Evolutionary conservation across 2,888 invertebrate genomes (phyloP).

Genomic region (Diogma glabrata): DNA sequence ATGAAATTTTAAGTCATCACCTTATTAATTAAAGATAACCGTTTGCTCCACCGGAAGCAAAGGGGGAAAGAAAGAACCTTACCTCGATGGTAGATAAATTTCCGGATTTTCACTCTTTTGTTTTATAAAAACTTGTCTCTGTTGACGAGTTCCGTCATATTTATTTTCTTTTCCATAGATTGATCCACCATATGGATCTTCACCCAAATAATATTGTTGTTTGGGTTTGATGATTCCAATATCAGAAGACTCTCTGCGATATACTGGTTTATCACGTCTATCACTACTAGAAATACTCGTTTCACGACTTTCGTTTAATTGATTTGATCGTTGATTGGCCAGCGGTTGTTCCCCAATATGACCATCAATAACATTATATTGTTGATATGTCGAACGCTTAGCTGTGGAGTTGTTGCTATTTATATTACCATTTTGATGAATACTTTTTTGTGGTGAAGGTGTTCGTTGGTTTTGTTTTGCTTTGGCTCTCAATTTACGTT

Average conservation of each 20-base stretch:
- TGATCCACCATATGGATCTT: conserved; percentile 74
- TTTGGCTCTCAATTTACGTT: conserved; percentile 50
- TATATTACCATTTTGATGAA: conserved; percentile 39
- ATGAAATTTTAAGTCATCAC: too few species aligned
- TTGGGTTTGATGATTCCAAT: conserved; percentile 41
- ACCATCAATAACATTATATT: conserved; percentile 37
- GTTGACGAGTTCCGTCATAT: conserved; percentile 55
- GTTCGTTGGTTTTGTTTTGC: conserved; percentile 38
- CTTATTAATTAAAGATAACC: too few species aligned
- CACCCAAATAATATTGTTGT: conserved; percentile 73
- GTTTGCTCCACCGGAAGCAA: too few species aligned
- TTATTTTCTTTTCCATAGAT: conserved; percentile 77
- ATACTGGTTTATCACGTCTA: conserved; percentile 20
- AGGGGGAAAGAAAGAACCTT: conserved; percentile 19
- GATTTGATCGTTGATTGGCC: conserved; percentile 17
- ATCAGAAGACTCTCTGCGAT: conserved; percentile 24
- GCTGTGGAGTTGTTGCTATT: conserved; percentile 22
- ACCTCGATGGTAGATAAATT: conserved; percentile 36
- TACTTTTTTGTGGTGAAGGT: conserved; percentile 35
- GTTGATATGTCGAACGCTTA: conserved; percentile 34
- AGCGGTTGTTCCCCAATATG: conserved; percentile 29
- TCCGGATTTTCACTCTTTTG: conserved; percentile 25
- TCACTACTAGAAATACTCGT: conserved; percentile 23
- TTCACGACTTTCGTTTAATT: conserved; percentile 20
- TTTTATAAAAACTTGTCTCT: conserved; percentile 22